phyloP scores from a whole-genome alignment of 2,797 vertebrate species.

The Morelia viridis region DNA sequence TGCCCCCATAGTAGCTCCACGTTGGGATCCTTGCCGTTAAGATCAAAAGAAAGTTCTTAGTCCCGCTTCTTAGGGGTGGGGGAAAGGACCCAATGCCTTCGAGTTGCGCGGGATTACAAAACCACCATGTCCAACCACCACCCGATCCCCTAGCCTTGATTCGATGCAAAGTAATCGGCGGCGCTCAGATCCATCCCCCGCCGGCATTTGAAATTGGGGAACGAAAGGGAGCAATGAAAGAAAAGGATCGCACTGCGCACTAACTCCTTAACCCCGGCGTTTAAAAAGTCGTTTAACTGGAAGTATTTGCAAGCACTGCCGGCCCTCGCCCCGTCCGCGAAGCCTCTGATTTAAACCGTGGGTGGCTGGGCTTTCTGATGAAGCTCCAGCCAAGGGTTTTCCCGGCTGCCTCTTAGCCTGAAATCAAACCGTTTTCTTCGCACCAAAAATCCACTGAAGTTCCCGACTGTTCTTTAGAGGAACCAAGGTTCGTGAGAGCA shows the following conservation, averaged over 20 bases:
- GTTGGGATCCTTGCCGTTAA: background rate
- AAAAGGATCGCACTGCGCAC: background rate
- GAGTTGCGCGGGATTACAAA: background rate
- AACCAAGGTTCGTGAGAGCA: background rate
- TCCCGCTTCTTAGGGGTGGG: background rate
- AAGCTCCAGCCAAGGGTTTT: background rate
- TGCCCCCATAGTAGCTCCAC: background rate
- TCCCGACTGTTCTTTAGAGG: too few relatives aligned
- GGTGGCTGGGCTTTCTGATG: background rate
- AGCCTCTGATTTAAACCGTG: background rate
- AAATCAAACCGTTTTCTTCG: background rate
- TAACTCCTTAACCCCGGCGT: background rate
- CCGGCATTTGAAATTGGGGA: background rate
- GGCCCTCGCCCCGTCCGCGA: background rate
- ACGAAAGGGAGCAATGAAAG: background rate
- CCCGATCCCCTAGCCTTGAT: background rate
- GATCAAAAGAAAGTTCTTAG: background rate
- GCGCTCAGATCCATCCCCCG: background rate
- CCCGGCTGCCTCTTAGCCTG: background rate
- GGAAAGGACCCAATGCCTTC: too few relatives aligned
- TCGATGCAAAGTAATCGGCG: background rate
- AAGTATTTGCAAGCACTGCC: background rate
- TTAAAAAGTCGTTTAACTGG: background rate
- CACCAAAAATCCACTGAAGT: background rate
- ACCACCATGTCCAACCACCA: background rate